Evolutionary conservation across 2,888 invertebrate genomes (phyloP), one percentile per base, ranked within the genome.

Genomic region (Allophyes oxyacanthae): DNA sequence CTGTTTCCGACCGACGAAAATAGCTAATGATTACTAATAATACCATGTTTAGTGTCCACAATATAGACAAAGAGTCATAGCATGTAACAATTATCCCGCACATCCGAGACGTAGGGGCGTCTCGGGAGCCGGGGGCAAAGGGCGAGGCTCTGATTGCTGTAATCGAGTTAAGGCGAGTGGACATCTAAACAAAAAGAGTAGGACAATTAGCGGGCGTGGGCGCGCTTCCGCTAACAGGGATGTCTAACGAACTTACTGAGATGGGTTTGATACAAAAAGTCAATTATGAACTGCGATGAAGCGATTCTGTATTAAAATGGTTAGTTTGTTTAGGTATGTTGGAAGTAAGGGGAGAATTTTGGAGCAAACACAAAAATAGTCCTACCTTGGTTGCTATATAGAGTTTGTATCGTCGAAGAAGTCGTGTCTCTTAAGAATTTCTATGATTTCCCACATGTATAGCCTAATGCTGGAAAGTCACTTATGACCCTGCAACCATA

Each of bases 171-270:
- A 86, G 78, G 78, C 82, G 80, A 82, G 81, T 81, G 84, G 81
- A 84, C 85, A 84, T 82, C 81, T 83, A 90, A 92, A 92, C 91
- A 93, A 92, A 91, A 93, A 91, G 92, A 93, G 86, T 82, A 84
- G 81, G 80, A 83, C 89, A 91, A 92, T 92, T 92, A 90, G 78
- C 79, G 55, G 75, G 87, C 88, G 93, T 92, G 88, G 92, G 93
- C 85, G 90, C 83, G 88, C 86, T 83, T 82, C 83, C 84, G 82
- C 81, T 82, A 78, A 77, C 78, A 75, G 82, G 81, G 82, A 77
- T 72, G 77, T 70, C 69, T 82, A 82, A 88, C 80, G 80, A 83
- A 86, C 66, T 79, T 72, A 78, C 60, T 72, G 48, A 64, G 54
- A 62, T 72, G 56, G 52, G 32, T 45, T 51, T 59, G 43, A 77